Base-by-base conservation (phyloP, 2,797 vertebrate species). In the Nothura maculosa region DNA sequence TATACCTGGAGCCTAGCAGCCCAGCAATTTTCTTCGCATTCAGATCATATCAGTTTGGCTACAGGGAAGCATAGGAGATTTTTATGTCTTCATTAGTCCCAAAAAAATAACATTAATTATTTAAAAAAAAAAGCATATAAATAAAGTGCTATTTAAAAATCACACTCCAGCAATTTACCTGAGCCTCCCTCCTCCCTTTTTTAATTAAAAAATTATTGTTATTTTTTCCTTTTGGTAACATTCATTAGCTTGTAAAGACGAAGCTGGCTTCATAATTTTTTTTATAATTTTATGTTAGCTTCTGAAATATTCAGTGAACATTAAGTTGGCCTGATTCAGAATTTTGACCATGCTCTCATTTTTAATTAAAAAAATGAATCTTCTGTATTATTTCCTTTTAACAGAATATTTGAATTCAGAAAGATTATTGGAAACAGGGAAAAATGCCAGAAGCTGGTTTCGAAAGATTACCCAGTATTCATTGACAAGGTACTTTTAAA, bases 351-450 rank as follows among this genome's bases (percentile, higher is more conserved):
- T n/a, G 30, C 54, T 55, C 30, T n/a, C 30, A 19, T 74, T 43
- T 83, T 90, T 84, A 82, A 82, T 78, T 95, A 90, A 85, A 83
- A 96, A 94, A 58, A 58, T 94, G 73, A 93, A 91, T 78, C 50
- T 55, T 74, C 83, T 96, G 87, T 95, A 72, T 86, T 82, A 54
- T 86, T 81, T 96, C 88, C 63, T 89, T 87, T 81, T 96, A 94
- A 77, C 96, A 99, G 99, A 97, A 98, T 99, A 96, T 99, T 99
- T 98, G 98, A 99, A 97, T 99, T 99, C 96, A 98, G 99, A 94
- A 99, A 99, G 93, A 93, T 99, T 84, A 99, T 99, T 94, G 99
- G 98, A 86, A 98, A 99, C 97, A 97, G 99, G 93, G 99, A 99
- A 89, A 99, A 96, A 97, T 99, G 99, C 97, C 98, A 98, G 96